Evolutionary conservation across 2,888 invertebrate species (phyloP).

Genomic region (Phymatocera aterrima): DNA sequence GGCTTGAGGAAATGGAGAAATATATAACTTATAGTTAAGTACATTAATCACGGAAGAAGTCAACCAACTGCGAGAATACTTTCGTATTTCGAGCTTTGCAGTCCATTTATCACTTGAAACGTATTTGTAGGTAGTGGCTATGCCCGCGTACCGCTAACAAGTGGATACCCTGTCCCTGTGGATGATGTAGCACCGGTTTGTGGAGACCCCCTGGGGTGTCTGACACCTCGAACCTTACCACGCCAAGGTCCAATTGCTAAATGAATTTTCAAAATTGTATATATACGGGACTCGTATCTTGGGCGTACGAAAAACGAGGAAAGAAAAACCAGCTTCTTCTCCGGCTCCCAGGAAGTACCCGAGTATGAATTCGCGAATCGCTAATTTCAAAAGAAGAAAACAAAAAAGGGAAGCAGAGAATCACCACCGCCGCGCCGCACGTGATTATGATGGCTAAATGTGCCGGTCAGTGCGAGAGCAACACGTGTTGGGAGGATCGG

Average conservation of each 20-base stretch:
- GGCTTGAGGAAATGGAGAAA: neutral
- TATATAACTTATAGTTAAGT: conserved; percentile 56
- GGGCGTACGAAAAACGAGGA: neutral
- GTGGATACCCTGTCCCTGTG: conserved; percentile 72
- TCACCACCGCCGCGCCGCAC: neutral
- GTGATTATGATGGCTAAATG: conserved; percentile 9
- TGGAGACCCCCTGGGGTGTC: conserved; percentile 70
- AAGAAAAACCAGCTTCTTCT: neutral
- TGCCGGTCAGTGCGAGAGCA: neutral
- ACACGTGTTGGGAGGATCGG: conserved; percentile 40
- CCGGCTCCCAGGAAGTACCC: neutral
- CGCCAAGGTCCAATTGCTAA: conserved; percentile 39
- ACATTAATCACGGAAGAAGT: conserved; percentile 68
- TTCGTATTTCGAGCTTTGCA: conserved; percentile 72
- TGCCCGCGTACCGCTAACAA: conserved; percentile 71
- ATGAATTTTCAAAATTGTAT: conserved; percentile 37
- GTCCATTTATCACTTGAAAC: conserved; percentile 72
- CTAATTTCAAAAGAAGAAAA: neutral
- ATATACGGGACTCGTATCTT: neutral
- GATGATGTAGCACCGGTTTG: conserved; percentile 72
- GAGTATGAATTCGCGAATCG: neutral
- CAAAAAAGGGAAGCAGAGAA: neutral
- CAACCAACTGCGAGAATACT: conserved; percentile 70
- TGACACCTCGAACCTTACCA: conserved; percentile 70
- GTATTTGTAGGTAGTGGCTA: conserved; percentile 72